Percentiles rank a stretch among this genome's conserved stretches.
Conservation (phyloP, 2,888 invertebrate genomes). For the Drosophila kambysellisi region DNA sequence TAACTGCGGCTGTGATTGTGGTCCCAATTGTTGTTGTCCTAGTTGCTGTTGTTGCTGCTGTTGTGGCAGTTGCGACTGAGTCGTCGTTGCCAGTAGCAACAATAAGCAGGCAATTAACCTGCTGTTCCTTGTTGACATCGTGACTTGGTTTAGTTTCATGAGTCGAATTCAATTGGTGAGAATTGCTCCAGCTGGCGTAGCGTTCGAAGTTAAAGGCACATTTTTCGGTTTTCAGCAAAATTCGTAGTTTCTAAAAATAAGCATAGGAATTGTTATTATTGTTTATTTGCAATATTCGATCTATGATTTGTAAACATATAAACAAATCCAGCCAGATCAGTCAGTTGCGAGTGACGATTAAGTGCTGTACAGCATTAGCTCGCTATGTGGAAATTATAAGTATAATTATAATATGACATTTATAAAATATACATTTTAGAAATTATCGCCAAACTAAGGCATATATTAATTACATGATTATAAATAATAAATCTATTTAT, state of each 20-base stretch:
- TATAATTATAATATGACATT: neutral
- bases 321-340: conserved; percentile 47
- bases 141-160: conserved; percentile 45
- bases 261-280: conserved; percentile 34
- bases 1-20: conserved; percentile 26
- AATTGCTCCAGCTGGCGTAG: conserved; percentile 46
- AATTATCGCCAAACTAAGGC: too few relatives aligned
- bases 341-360: conserved; percentile 13
- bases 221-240: conserved; percentile 45
- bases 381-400: neutral
- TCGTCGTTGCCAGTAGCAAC: conserved; percentile 43
- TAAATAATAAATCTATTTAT: too few relatives aligned
- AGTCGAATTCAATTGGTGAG: conserved; percentile 18
- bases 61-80: conserved; percentile 42
- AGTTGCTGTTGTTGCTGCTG: conserved; percentile 45
- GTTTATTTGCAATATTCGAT: conserved; percentile 59
- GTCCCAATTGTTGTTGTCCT: conserved; percentile 29
- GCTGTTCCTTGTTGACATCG: conserved; percentile 49
- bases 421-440: too few relatives aligned
- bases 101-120: conserved; percentile 26
- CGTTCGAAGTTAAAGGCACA: conserved; percentile 71
- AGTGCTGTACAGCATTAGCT: neutral
- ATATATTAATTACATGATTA: too few relatives aligned
- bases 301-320: conserved; percentile 52
- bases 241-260: conserved; percentile 59